These are phyloP conservation scores for Conchocele bisecta DNA, from an alignment of 2,888 invertebrate genomes.

Conservation along the genomic window DNA sequence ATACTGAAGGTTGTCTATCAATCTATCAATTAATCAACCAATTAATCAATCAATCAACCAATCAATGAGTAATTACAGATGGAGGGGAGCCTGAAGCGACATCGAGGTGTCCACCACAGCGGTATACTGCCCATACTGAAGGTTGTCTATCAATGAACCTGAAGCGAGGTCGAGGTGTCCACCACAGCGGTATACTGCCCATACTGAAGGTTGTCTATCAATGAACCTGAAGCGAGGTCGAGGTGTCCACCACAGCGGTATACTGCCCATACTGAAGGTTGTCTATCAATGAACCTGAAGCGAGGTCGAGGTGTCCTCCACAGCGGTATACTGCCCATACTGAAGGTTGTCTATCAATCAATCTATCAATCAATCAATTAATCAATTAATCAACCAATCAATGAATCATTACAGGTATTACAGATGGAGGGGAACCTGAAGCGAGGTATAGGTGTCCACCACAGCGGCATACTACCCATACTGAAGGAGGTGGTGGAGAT, in stretches of 20 bases:
- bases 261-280: conserved; percentile 98
- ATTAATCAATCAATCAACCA: too few species aligned
- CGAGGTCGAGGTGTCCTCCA: conserved; percentile 98
- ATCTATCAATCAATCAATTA: too few species aligned
- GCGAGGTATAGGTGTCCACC: conserved; percentile 97
- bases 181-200: conserved; percentile 98
- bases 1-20: conserved; percentile 99
- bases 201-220: too few species aligned
- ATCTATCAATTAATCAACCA: too few species aligned
- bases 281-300: too few species aligned
- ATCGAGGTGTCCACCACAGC: conserved; percentile 98
- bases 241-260: conserved; percentile 99
- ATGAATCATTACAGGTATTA: conserved; percentile 84
- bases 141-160: conserved; percentile 96
- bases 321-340: conserved; percentile 97
- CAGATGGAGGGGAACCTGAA: conserved; percentile 88
- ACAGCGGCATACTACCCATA: conserved; percentile 98
- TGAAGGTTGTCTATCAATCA: too few species aligned
- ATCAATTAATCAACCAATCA: too few species aligned
- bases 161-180: conserved; percentile 95
- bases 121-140: conserved; percentile 99
- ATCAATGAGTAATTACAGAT: too few species aligned
- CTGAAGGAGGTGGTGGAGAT: conserved; percentile 99
- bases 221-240: conserved; percentile 94
- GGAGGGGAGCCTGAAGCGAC: conserved; percentile 88